Evolutionary conservation across 1,140 invertebrate genomes (phyloP).

Genomic region (Bombus superbus): DNA sequence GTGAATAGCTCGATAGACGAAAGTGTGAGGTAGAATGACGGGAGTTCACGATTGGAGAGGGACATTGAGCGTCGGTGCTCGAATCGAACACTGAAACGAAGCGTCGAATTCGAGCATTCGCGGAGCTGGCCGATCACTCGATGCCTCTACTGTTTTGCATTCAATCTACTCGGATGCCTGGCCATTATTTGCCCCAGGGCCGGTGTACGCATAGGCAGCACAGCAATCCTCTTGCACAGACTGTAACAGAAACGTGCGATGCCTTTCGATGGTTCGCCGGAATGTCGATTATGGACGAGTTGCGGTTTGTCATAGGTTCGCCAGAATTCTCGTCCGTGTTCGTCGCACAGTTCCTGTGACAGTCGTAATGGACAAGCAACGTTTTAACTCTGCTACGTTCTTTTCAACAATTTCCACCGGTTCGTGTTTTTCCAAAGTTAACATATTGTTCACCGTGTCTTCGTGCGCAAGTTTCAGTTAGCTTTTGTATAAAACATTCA

Average conservation of each 20-base stretch:
- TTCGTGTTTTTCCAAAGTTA: no score
- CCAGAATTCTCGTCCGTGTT: not conserved
- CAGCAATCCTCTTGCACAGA: constrained; percentile 1
- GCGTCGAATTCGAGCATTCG: constrained; percentile 20
- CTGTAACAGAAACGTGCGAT: constrained; percentile 21
- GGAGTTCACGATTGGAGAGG: not conserved
- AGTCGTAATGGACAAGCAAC: not conserved
- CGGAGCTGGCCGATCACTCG: constrained; percentile 10
- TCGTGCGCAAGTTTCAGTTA: no score
- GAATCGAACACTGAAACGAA: constrained; percentile 27
- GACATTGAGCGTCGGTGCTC: not conserved
- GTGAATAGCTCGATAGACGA: not conserved
- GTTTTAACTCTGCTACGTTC: not conserved
- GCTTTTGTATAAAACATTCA: no score
- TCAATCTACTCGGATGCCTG: constrained; percentile 33
- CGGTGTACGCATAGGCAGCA: not conserved
- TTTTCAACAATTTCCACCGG: no score
- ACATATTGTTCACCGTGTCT: no score
- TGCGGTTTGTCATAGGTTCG: constrained; percentile 24
- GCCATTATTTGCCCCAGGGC: constrained; percentile 37
- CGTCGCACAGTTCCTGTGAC: not conserved
- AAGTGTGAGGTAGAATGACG: no score
- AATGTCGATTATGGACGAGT: constrained; percentile 28
- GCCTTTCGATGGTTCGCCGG: constrained; percentile 32
- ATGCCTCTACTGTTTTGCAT: constrained; percentile 35